These are phyloP conservation scores for Thereva unica DNA, from an alignment of 2,888 invertebrate species.

Conservation along the genomic window DNA sequence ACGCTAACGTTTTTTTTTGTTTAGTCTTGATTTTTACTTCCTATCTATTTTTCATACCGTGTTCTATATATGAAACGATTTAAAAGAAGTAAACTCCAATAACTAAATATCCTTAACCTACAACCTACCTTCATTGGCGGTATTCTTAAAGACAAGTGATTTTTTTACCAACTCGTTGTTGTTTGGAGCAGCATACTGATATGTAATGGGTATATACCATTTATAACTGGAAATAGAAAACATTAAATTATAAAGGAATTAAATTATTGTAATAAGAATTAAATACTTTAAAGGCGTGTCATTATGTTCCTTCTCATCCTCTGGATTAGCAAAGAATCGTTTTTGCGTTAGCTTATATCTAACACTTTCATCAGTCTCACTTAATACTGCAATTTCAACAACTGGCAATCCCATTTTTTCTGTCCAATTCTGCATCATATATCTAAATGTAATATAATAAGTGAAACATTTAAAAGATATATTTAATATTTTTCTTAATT, in stretches of 20 bases:
- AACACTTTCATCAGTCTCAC: conserved; percentile 51
- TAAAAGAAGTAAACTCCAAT: no score
- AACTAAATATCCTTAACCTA: no score
- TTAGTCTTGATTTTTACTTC: no score
- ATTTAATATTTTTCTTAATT: background rate
- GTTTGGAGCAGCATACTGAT: conserved; percentile 50
- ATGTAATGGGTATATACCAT: conserved; percentile 86
- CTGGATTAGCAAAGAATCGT: conserved; percentile 74
- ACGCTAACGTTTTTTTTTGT: no score
- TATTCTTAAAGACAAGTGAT: no score
- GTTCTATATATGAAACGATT: no score
- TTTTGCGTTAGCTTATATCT: conserved; percentile 69
- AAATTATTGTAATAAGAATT: background rate
- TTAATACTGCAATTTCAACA: conserved; percentile 63
- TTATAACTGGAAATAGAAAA: conserved; percentile 64
- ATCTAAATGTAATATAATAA: conserved; percentile 49
- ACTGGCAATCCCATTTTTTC: conserved; percentile 87
- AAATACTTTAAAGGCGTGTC: conserved; percentile 55
- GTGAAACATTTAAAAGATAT: no score
- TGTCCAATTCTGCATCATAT: conserved; percentile 88
- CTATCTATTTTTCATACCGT: no score
- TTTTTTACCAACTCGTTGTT: no score
- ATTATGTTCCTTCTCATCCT: conserved; percentile 61
- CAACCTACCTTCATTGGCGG: no score
- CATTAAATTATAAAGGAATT: background rate